Percentiles rank a stretch among this genome's conserved stretches.
phyloP scores from a whole-genome alignment of 2,113 vertebrate species.

The Cygnus atratus region DNA sequence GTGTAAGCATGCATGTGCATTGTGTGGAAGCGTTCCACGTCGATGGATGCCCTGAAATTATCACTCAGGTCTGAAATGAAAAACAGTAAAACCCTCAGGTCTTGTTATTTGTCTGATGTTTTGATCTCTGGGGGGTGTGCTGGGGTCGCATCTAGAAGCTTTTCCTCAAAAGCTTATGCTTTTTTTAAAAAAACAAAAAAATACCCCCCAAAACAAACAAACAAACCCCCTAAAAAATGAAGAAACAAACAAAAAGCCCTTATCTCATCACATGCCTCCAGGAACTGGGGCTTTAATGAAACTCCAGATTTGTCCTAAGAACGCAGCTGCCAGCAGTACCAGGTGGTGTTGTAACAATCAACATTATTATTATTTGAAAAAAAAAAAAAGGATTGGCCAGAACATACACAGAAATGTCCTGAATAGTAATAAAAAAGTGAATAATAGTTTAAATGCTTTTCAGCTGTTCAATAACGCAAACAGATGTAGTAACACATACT shows the following conservation, averaged over 20 bases:
- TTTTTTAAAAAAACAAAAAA: background rate
- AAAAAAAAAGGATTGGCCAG: background rate
- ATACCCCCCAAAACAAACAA: background rate
- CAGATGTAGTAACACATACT: conserved; percentile 61
- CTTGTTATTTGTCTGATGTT: background rate
- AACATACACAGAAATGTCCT: conserved; percentile 41
- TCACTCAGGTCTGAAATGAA: background rate
- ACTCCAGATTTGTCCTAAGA: conserved; percentile 13
- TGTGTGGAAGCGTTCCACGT: background rate
- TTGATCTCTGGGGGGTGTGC: background rate
- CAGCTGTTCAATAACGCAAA: conserved; percentile 63
- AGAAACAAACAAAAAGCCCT: background rate
- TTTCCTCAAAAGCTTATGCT: background rate
- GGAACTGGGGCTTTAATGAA: conserved; percentile 20
- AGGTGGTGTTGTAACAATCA: conserved; percentile 50
- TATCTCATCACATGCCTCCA: conserved; percentile 27
- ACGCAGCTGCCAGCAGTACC: conserved; percentile 27
- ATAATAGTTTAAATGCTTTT: conserved; percentile 54
- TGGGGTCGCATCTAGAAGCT: background rate
- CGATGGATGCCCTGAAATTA: background rate
- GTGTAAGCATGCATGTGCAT: background rate
- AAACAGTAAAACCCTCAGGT: background rate
- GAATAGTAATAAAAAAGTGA: conserved; percentile 47
- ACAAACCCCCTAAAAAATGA: too few relatives aligned
- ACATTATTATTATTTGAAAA: background rate